Conservation (phyloP, 2,797 vertebrate genomes). For the Hypotaenidia okinawae region DNA sequence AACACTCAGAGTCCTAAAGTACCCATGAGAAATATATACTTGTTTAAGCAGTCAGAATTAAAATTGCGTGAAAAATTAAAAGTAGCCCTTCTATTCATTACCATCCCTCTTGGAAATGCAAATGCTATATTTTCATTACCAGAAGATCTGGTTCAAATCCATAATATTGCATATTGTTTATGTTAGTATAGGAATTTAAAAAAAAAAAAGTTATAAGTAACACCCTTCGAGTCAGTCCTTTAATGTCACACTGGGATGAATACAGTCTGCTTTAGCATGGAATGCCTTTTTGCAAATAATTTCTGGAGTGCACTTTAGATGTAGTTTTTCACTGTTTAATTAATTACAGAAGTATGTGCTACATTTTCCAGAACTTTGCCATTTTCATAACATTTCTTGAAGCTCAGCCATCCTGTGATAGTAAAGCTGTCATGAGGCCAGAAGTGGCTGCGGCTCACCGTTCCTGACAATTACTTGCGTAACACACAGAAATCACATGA, state of each 20-base stretch:
- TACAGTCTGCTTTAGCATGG: neutral
- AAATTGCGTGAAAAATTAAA: conserved; percentile 54
- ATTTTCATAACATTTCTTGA: conserved; percentile 70
- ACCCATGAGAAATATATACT: conserved; percentile 16
- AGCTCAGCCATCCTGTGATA: conserved; percentile 61
- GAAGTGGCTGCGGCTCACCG: conserved; percentile 57
- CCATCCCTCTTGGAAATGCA: conserved; percentile 15
- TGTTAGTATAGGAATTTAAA: neutral
- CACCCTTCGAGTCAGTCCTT: conserved; percentile 35
- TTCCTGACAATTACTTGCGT: conserved; percentile 51
- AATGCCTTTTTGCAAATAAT: conserved; percentile 66
- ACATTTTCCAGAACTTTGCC: conserved; percentile 62
- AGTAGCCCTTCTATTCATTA: neutral
- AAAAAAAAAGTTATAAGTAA: neutral
- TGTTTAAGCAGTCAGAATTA: conserved; percentile 28
- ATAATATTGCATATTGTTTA: neutral
- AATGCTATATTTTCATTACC: conserved; percentile 28
- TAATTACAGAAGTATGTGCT: conserved; percentile 66
- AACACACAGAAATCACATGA: conserved; percentile 63
- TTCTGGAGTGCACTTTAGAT: conserved; percentile 32
- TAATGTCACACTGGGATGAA: conserved; percentile 25
- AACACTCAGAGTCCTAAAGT: neutral
- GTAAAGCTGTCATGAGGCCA: conserved; percentile 66
- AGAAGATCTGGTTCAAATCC: conserved; percentile 42
- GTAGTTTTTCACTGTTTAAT: conserved; percentile 47